Percentiles rank a stretch among this genome's conserved stretches.
phyloP scores from a whole-genome alignment of 1,140 invertebrate species.

The Aphis craccivora region DNA sequence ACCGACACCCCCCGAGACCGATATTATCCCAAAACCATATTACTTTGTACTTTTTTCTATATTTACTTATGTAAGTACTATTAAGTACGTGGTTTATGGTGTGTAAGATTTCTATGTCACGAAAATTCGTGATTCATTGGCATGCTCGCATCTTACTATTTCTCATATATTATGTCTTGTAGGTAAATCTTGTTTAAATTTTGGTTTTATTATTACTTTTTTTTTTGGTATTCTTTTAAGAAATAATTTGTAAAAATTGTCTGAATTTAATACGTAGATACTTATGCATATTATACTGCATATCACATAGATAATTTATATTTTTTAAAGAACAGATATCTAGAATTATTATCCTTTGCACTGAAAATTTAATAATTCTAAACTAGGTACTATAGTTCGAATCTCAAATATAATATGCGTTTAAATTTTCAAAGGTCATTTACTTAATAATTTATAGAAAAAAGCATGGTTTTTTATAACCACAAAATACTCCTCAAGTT shows the following conservation, averaged over 20 bases:
- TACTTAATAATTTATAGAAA: too few species aligned
- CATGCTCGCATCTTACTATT: background rate
- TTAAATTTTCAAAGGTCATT: too few species aligned
- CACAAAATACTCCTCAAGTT: too few species aligned
- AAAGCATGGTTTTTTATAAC: too few species aligned
- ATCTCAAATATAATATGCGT: too few species aligned
- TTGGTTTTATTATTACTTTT: background rate
- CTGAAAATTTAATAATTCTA: too few species aligned
- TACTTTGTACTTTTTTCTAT: background rate
- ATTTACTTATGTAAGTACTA: background rate
- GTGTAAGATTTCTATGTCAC: background rate
- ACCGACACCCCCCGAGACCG: background rate
- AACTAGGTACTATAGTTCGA: too few species aligned
- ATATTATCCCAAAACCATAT: background rate
- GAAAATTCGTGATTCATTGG: background rate
- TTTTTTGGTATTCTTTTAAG: background rate
- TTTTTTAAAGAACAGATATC: background rate
- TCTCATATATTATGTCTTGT: background rate
- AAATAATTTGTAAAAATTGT: background rate
- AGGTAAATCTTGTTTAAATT: background rate
- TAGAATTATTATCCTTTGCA: background rate
- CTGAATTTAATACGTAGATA: background rate
- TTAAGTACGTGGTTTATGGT: background rate
- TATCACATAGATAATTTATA: background rate
- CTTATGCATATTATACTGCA: background rate